Evolutionary conservation across 2,797 vertebrate species (phyloP).

Genomic region (Kryptolebias ocellatus): DNA sequence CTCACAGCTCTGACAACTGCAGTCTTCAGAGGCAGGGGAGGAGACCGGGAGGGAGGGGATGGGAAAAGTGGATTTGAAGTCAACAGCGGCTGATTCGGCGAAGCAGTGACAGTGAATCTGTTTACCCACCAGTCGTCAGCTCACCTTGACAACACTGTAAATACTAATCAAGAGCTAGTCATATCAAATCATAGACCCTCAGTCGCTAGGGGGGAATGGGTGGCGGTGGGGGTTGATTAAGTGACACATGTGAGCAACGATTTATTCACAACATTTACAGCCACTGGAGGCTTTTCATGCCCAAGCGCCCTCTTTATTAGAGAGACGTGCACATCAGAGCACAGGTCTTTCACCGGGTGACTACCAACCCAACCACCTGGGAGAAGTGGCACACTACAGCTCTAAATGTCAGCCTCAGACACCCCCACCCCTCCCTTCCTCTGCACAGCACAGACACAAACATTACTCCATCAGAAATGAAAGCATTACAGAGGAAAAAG

Average conservation of each 20-base stretch:
- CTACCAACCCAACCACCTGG: constrained; percentile 13
- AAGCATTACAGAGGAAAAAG: constrained; percentile 15
- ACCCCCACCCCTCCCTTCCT: background rate
- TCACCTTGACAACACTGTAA: constrained; percentile 66
- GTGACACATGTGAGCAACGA: constrained; percentile 42
- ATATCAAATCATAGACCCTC: constrained; percentile 60
- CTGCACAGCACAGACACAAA: constrained; percentile 16
- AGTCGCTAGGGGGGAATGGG: constrained; percentile 7
- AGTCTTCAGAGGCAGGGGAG: constrained; percentile 31
- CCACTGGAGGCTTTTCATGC: constrained; percentile 37
- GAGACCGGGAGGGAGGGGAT: background rate
- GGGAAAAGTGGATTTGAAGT: constrained; percentile 45
- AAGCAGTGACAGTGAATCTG: constrained; percentile 49
- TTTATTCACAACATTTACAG: constrained; percentile 49
- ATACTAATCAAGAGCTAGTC: constrained; percentile 63
- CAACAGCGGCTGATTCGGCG: constrained; percentile 50
- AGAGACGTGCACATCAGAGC: constrained; percentile 21
- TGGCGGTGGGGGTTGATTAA: constrained; percentile 24
- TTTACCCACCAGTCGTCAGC: constrained; percentile 57
- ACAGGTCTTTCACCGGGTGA: constrained; percentile 13
- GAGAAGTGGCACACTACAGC: constrained; percentile 22
- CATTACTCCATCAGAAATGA: constrained; percentile 20
- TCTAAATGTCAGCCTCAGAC: constrained; percentile 41
- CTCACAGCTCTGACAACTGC: constrained; percentile 34
- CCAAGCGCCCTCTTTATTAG: constrained; percentile 36